Base-by-base conservation (phyloP, 2,797 vertebrate species). In the Chloroceryle inda region DNA sequence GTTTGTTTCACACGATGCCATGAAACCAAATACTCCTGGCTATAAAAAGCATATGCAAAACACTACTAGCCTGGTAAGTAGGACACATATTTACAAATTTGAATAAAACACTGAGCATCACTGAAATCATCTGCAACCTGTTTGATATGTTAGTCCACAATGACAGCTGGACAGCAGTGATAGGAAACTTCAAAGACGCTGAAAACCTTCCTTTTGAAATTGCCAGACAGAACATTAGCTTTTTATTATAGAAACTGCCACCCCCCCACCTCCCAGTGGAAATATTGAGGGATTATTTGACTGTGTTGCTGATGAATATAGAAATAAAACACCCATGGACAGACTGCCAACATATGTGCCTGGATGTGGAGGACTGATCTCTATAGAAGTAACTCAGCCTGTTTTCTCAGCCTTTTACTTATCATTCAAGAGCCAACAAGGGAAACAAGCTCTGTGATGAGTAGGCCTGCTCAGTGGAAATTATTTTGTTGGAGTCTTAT, bases 1-100 rank as follows among this genome's bases (percentile, higher is more conserved):
- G 23, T 76, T 80, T 91, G 19, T 69, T 95, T 92, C 55, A 9
- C 8, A 50, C 22, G 52, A 68, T 47, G 52, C 86, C 92, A 73
- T n/a, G n/a, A 86, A 97, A 71, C 71, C 94, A 85, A 91, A 84
- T 76, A 94, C 89, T 93, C 23, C 97, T 91, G 91, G 84, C 92
- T 97, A 83, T 92, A 74, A 92, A 95, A 94, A 84, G 49, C 49
- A 35, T 69, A 89, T 40, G 61, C 0, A 1, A 64, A 85, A 89
- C 53, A 77, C 75, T 66, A 19, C 61, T 94, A 50, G 52, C 83
- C 44, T 88, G 89, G 35, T 77, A 89, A 89, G 83, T 29, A 94
- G 81, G 85, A 87, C 63, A 76, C 5, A 2, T 79, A 82, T 62
- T 92, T 79, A 71, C 55, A 76, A 56, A 78, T 94, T 76, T 85